phyloP scores from a whole-genome alignment of 2,113 vertebrate genomes.

The Pipra filicauda region DNA sequence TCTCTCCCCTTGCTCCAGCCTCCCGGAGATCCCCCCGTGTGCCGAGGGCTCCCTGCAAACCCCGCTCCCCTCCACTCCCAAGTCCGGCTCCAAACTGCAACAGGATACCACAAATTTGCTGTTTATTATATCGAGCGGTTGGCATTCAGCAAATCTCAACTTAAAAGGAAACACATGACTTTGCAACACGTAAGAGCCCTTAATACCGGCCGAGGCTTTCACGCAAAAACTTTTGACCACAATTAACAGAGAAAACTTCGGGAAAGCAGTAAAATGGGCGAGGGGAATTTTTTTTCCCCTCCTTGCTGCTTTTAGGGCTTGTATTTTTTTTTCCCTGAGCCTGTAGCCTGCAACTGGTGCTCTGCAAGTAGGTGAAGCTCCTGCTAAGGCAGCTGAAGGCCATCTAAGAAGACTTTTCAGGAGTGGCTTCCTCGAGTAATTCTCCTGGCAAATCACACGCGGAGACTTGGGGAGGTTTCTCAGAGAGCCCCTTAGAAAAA shows the following conservation, averaged over 20 bases:
- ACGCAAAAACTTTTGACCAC: constrained; percentile 62
- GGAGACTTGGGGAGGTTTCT: background rate
- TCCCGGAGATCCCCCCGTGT: background rate
- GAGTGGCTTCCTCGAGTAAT: constrained; percentile 41
- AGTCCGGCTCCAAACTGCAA: constrained; percentile 29
- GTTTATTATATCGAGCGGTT: constrained; percentile 52
- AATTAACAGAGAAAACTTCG: constrained; percentile 33
- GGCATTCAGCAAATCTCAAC: constrained; percentile 45
- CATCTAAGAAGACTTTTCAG: constrained; percentile 44
- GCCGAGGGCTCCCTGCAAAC: background rate
- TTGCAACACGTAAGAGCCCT: constrained; percentile 21
- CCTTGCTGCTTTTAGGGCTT: background rate
- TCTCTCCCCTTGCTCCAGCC: background rate
- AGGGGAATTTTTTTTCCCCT: background rate
- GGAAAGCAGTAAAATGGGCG: background rate
- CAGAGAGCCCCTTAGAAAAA: background rate
- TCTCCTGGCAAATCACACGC: constrained; percentile 18
- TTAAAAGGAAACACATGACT: constrained; percentile 70
- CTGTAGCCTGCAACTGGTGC: constrained; percentile 9
- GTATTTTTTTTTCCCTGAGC: background rate
- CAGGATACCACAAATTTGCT: constrained; percentile 55
- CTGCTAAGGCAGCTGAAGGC: constrained; percentile 36
- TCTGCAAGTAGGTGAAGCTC: constrained; percentile 27
- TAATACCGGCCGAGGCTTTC: constrained; percentile 22
- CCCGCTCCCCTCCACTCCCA: background rate